These are phyloP conservation scores for Chloroceryle aenea DNA, from an alignment of 2,113 vertebrate genomes.

Conservation along the genomic window DNA sequence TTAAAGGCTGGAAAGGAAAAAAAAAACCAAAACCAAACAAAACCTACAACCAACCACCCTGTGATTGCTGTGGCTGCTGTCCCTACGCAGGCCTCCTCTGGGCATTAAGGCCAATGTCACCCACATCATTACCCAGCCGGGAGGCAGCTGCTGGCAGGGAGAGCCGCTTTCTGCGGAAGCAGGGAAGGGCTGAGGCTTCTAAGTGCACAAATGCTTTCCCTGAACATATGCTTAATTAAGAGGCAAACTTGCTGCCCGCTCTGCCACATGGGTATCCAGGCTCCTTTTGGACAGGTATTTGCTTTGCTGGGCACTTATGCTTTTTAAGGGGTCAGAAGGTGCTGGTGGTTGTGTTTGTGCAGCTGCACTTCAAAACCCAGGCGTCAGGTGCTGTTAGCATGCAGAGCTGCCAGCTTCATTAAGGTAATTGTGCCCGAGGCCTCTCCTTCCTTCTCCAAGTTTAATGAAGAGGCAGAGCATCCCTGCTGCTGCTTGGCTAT, in stretches of 20 bases:
- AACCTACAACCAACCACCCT: not conserved
- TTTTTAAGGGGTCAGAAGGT: not conserved
- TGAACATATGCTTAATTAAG: not conserved
- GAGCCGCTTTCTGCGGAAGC: not conserved
- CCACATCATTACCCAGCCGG: not conserved
- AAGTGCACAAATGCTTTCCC: not conserved
- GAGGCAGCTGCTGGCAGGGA: not conserved
- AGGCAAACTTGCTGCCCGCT: not conserved
- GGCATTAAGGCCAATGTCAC: not conserved
- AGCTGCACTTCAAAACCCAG: not conserved
- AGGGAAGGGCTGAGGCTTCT: not conserved
- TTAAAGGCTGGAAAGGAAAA: not conserved
- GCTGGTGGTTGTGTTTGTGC: not conserved
- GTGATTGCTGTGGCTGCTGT: not conserved
- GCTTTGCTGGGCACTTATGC: not conserved
- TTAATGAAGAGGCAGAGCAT: not conserved
- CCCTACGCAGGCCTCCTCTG: rapidly evolving
- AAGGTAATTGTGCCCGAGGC: not conserved
- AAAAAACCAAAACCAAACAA: rapidly evolving
- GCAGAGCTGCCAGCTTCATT: not conserved
- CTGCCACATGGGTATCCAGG: not conserved
- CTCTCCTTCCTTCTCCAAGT: not conserved
- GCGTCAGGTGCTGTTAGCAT: not conserved
- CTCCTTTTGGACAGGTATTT: slow-evolving; percentile 26
- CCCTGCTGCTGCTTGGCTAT: not conserved